Base-by-base conservation (phyloP, 2,113 vertebrate species). In the Crypturellus undulatus region DNA sequence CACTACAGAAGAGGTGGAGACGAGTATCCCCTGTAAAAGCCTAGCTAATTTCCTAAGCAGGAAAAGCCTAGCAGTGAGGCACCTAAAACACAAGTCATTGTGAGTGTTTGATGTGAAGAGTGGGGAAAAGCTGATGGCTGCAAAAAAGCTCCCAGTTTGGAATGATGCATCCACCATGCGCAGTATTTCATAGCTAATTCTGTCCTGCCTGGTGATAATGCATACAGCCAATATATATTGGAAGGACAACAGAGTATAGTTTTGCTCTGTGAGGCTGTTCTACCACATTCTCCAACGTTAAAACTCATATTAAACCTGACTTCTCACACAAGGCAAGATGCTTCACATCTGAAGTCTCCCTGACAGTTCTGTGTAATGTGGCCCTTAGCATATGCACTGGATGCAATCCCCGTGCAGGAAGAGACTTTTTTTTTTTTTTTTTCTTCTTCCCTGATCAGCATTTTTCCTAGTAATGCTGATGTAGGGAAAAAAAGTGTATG, bases 241-340 rank as follows among this genome's bases (percentile, higher is more conserved):
- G 40, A 65, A 69, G n/a, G 30, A 93, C 9, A 51, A 62, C 20
- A 67, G 42, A 78, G n/a, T 42, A 10, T 70, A 63, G 12, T 20
- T 86, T 78, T 89, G 34, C 42, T 45, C 87, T 92, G 18, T 52
- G 24, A 3, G 42, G 38, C 30, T 34, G 42, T 45, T 59, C 65
- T 79, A 40, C 65, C 9, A 32, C 10, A 28, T 83, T 89, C 26
- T 90, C 21, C 54, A 16, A 49, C 65, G 69, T 7, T 81, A 65
- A 93, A 93, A 58, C 20, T 89, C 30, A 65, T 81, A 95, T 93
- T 92, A 69, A 90, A 73, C n/a, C 59, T 69, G 91, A 26, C 22
- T 86, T 78, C 42, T 86, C 38, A 67, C 58, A 88, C 71, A 83
- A 9, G 65, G 36, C 54, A 83, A 43, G 86, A 49, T 47, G 43